Evolutionary conservation across 2,888 invertebrate genomes (phyloP), one percentile per base, ranked within the genome.

Genomic region (Drosophila borealis): DNA sequence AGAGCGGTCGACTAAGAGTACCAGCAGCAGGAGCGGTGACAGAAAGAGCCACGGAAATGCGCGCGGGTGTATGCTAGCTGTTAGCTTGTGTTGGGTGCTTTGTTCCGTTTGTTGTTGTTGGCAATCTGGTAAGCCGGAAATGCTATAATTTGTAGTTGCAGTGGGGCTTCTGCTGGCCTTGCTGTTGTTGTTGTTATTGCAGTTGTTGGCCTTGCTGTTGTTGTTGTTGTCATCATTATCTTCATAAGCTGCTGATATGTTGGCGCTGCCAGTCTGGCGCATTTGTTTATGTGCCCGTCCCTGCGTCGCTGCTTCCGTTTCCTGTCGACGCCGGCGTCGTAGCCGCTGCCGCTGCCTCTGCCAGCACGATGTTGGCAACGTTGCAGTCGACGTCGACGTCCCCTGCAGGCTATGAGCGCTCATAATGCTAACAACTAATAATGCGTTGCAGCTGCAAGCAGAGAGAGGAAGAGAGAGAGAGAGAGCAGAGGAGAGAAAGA

Each of bases 161-260:
- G 46, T 53, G 56, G 34, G 41, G 68, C 41, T 56, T 50, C 37
- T 56, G 42, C 46, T 44, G 37, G 21, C 37, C 42, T 19, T 46
- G 49, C 29, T 48, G 45, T 48, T 71, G 57, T 51, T 64, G 63
- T 60, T 55, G 33, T 17, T 29, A 19, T 41, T 53, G 21, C 5
- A 21, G 21, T 21, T 21, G 21, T 21, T 21, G 0, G 17, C 17
- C 17, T 21, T 21, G 21, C 48, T 66, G 61, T 53, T 62, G 63
- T 57, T 56, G 25, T 17, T 34, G 37, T 45, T 59, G 37, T 57
- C 64, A 45, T 65, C 59, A 67, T 84, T 66, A 63, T 68, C 62
- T 66, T 61, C 66, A 73, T 78, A 81, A 87, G 66, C 84, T 62
- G 73, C 87, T 87, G 87, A 89, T 86, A 89, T 84, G 88, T 78